These are phyloP conservation scores for Sitta europaea DNA, from an alignment of 2,113 vertebrate species.

Conservation along the genomic window DNA sequence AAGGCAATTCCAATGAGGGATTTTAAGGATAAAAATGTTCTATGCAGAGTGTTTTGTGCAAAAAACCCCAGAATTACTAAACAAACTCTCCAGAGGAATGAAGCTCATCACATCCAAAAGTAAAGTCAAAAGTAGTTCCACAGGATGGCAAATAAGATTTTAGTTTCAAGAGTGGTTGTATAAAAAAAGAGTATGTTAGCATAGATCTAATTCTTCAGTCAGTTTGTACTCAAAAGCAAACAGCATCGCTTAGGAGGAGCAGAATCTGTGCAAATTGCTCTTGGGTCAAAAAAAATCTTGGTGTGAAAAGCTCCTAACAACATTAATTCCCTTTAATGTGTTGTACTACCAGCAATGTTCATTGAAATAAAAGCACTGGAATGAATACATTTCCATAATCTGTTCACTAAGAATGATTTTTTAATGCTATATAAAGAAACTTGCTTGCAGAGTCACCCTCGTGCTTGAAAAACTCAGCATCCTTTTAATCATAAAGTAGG, in stretches of 20 bases:
- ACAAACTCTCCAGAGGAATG: background rate
- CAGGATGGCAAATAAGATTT: background rate
- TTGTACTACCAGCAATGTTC: background rate
- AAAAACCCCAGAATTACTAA: background rate
- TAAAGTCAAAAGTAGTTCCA: background rate
- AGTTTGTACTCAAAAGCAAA: background rate
- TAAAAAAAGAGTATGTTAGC: background rate
- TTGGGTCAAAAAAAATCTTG: background rate
- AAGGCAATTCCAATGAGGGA: background rate
- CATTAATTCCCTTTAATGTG: constrained; percentile 17
- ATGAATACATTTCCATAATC: background rate
- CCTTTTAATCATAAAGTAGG: constrained; percentile 11
- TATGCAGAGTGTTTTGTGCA: background rate
- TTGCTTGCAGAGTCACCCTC: background rate
- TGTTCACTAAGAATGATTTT: background rate
- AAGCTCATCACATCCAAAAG: background rate
- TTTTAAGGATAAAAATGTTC: background rate
- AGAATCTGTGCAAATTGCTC: background rate
- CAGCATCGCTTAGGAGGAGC: background rate
- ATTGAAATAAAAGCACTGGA: constrained; percentile 4
- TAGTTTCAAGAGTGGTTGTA: background rate
- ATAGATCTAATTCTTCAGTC: background rate
- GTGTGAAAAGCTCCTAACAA: background rate
- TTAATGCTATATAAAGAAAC: background rate
- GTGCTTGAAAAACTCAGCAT: background rate